Percentiles rank a stretch among this genome's conserved stretches.
phyloP scores from a whole-genome alignment of 1,140 invertebrate genomes.

The Papilio glaucus region DNA sequence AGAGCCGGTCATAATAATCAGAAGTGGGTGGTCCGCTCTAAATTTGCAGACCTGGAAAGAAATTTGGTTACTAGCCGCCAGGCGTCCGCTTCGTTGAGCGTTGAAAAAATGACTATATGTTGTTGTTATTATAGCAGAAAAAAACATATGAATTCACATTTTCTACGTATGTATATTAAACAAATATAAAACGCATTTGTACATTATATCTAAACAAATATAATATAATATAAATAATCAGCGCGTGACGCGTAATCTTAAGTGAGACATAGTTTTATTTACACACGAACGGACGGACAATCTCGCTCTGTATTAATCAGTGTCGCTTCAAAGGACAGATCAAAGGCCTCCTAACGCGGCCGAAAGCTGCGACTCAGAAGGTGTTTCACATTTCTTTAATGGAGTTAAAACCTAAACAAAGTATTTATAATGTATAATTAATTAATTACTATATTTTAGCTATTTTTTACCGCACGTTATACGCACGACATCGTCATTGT shows the following conservation, averaged over 20 bases:
- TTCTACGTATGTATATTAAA: background rate
- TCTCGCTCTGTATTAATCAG: constrained; percentile 29
- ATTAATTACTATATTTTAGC: too few relatives aligned
- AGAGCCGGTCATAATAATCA: too few relatives aligned
- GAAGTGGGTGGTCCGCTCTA: background rate
- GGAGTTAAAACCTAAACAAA: background rate
- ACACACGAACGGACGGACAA: constrained; percentile 12
- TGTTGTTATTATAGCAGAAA: too few relatives aligned
- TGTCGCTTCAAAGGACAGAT: constrained; percentile 31
- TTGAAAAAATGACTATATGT: too few relatives aligned
- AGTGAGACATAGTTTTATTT: constrained; percentile 28
- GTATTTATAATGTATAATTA: constrained; percentile 19
- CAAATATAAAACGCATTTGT: background rate
- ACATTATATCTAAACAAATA: background rate
- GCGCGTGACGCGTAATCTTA: too few relatives aligned
- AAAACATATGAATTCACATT: too few relatives aligned
- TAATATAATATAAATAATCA: too few relatives aligned
- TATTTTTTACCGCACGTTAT: too few relatives aligned
- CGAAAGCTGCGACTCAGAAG: background rate
- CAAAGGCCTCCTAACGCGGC: background rate
- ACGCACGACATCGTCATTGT: too few relatives aligned
- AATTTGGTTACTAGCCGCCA: too few relatives aligned
- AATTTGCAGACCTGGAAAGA: background rate
- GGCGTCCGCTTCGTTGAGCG: too few relatives aligned
- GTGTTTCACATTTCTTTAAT: background rate